Conservation (phyloP, 2,888 invertebrate species). For the Ommatoiulus sabulosus region DNA sequence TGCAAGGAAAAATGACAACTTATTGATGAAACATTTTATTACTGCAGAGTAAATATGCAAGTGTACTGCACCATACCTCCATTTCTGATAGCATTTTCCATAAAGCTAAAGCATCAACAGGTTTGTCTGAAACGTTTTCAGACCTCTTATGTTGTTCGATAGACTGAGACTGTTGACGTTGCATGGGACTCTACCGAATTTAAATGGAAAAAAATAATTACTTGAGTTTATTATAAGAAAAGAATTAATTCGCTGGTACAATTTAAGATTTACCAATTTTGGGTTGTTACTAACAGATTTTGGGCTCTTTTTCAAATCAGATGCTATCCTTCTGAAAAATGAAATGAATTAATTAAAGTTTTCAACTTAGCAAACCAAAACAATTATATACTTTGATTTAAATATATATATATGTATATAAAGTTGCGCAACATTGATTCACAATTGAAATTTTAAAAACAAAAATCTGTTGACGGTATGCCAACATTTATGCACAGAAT, state of each 20-base stretch:
- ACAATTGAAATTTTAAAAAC: no score
- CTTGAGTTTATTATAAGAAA: not conserved
- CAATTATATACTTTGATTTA: no score
- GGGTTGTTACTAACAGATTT: not conserved
- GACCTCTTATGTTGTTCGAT: not conserved
- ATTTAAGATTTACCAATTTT: not conserved
- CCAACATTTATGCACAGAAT: no score
- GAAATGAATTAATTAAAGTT: not conserved
- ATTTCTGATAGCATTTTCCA: constrained; percentile 10
- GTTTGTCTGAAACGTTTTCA: not conserved
- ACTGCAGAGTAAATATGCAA: not conserved
- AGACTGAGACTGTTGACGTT: not conserved
- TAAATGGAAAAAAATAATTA: not conserved
- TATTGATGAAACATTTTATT: not conserved
- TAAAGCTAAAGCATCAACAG: not conserved
- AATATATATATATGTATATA: no score
- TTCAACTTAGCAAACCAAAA: no score
- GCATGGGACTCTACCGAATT: not conserved
- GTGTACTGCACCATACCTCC: not conserved
- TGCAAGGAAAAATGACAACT: not conserved
- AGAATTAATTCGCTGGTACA: not conserved
- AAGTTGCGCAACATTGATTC: no score
- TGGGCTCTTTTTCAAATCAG: not conserved
- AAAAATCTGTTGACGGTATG: no score
- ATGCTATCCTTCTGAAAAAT: not conserved